phyloP scores from a whole-genome alignment of 2,113 vertebrate genomes.

The Ariopsis seemanni region DNA sequence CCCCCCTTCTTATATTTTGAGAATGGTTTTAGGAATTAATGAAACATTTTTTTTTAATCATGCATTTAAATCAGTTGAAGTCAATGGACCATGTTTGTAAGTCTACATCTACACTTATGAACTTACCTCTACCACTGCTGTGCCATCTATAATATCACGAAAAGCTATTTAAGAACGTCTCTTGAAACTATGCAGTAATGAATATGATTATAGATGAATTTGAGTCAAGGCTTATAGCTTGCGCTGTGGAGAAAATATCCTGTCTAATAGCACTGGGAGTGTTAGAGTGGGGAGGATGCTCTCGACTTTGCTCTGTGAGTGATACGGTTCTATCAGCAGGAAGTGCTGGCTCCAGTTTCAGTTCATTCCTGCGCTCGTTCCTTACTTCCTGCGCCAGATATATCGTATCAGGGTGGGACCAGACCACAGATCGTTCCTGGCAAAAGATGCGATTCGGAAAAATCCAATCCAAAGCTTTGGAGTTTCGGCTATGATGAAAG shows the following conservation, averaged over 20 bases:
- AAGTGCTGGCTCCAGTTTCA: slow-evolving; percentile 53
- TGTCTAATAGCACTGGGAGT: slow-evolving; percentile 19
- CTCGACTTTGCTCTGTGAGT: slow-evolving; percentile 5
- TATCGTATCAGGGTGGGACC: slow-evolving; percentile 39
- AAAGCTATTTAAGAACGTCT: not conserved
- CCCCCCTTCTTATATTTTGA: no score
- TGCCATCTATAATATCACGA: not conserved
- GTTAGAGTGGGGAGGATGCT: not conserved
- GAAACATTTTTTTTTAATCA: not conserved
- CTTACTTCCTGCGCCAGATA: slow-evolving; percentile 36
- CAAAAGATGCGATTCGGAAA: slow-evolving; percentile 16
- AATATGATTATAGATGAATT: slow-evolving; percentile 20
- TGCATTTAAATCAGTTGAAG: not conserved
- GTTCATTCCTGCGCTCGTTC: slow-evolving; percentile 45
- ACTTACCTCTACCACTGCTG: not conserved
- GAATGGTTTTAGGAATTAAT: not conserved
- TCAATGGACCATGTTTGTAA: not conserved
- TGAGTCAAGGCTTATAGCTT: not conserved
- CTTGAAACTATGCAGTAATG: not conserved
- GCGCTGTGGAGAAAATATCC: not conserved
- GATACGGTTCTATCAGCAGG: slow-evolving; percentile 39
- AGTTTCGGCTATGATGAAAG: not conserved
- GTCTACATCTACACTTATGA: not conserved
- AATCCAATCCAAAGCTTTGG: slow-evolving; percentile 21
- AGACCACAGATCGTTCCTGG: slow-evolving; percentile 22